Evolutionary conservation across 1,140 invertebrate species (phyloP), one percentile per base, ranked within the genome.

Genomic region (Hylaeus volcanicus): DNA sequence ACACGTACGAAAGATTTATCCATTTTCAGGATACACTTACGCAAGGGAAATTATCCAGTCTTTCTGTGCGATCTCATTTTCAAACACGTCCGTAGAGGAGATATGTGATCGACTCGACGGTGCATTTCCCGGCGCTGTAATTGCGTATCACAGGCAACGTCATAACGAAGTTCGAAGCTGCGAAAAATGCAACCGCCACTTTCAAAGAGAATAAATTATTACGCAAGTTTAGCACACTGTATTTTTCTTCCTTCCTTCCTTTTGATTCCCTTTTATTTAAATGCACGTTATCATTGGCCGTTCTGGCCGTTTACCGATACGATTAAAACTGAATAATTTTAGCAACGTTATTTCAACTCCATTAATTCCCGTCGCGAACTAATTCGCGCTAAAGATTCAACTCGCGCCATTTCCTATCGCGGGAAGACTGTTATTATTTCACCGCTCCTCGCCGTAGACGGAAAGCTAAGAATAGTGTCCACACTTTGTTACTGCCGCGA

Each of bases 401-500:
- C 64, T 9, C 58, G 1, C 43, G n/a, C 43, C 51, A 51, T 51
- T 51, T 11, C 9, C 0, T 11, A 51, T 51, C 51, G 51, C 51
- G 51, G 26, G 26, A 51, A 8, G 9, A 51, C 51, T 3, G 61
- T 14, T 26, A 26, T 48, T 66, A 43, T 15, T 9, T 11, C 48
- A 58, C 51, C 51, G 43, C 37, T n/a, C 43, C 58, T 58, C 11
- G 12, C 12, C 45, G 14, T 9, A 11, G 14, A 8, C 5, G 4
- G 3, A 15, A 55, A 56, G 74, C 77, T 74, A 79, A 74, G 71
- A 74, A 74, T 74, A 51, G 77, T 58, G 26, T 45, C 15, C 48
- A 37, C 53, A 61, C 71, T 79, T 79, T 74, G 77, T 58, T 79
- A 74, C 74, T 74, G 48, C 56, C 70, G 60, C 48, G 51, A 8